Evolutionary conservation across 2,888 invertebrate genomes (phyloP).

Genomic region (Archaeoteleia sp.): DNA sequence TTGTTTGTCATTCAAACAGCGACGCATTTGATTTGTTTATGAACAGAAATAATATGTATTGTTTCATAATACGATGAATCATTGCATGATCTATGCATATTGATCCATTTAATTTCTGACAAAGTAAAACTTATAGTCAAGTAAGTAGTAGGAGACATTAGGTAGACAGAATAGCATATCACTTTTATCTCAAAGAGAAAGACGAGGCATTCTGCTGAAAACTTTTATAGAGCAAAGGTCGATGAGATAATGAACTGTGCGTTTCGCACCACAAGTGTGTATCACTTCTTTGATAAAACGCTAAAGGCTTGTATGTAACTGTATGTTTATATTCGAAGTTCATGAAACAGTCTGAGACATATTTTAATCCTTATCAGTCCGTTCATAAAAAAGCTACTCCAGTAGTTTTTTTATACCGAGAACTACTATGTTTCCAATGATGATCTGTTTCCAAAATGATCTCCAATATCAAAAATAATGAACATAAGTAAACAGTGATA

Average conservation of each 20-base stretch:
- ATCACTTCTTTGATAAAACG: constrained; percentile 42
- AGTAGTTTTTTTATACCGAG: no score
- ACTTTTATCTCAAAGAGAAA: constrained; percentile 17
- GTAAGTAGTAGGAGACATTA: constrained; percentile 2
- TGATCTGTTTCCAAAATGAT: no score
- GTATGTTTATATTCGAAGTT: constrained; percentile 26
- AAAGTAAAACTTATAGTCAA: not conserved
- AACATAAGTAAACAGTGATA: no score
- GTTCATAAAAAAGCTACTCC: no score
- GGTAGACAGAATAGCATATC: constrained; percentile 4
- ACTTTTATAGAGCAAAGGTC: constrained; percentile 48
- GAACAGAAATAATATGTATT: no score
- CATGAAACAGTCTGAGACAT: constrained; percentile 37
- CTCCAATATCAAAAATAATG: no score
- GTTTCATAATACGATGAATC: no score
- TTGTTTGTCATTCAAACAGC: no score
- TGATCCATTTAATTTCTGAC: not conserved
- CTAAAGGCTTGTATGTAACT: constrained; percentile 16
- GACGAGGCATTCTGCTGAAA: constrained; percentile 29
- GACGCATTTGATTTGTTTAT: no score
- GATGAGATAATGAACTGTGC: constrained; percentile 35
- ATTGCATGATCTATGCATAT: no score
- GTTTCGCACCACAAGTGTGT: constrained; percentile 31
- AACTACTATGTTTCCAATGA: no score
- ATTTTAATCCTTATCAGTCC: constrained; percentile 32